Base-by-base conservation (phyloP, 2,113 vertebrate species). In the Microcebus ravelobensis region DNA sequence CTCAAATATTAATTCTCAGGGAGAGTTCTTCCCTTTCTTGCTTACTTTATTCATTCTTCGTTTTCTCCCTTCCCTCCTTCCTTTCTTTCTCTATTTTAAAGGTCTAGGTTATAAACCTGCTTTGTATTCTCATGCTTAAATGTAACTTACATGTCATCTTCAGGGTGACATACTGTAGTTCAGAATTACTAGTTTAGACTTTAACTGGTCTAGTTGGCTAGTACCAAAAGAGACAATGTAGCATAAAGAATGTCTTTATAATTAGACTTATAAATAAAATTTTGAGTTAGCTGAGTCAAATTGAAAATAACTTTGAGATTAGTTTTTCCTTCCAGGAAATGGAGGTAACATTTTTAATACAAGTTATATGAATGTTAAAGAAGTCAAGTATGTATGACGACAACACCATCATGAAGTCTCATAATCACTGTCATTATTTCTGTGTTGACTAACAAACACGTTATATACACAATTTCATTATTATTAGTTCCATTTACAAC, bases 261-360 rank as follows among this genome's bases (percentile, higher is more conserved):
- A 71, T 27, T 34, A 55, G 29, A 65, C 6, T 73, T 71, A 50
- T 29, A 90, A 71, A 48, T 89, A 14, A 96, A 82, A 90, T n/a
- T 94, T 93, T 92, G n/a, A 10, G 81, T 87, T 84, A 92, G 21
- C 25, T 87, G 92, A 90, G 13, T 74, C 42, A 61, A 29, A 52
- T 76, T 88, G 27, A 65, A 96, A 95, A 93, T 55, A 67, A 76
- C 48, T 70, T 17, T 63, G 36, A 80, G 50, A 23, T 94, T 94
- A 52, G 14, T 83, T 87, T 79, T 73, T 21, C 3, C 31, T 50
- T 13, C 8, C 79, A 59, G n/a, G 15, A 90, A 87, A 42, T 57
- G 8, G 20, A 76, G 31, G 52, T 18, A 71, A 6, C 42, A 42
- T 67, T 94, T 91, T 87, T 79, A 77, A 92, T 48, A 73, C 20